Evolutionary conservation across 2,797 vertebrate genomes (phyloP).

Genomic region (Hippopotamyrus pictus): DNA sequence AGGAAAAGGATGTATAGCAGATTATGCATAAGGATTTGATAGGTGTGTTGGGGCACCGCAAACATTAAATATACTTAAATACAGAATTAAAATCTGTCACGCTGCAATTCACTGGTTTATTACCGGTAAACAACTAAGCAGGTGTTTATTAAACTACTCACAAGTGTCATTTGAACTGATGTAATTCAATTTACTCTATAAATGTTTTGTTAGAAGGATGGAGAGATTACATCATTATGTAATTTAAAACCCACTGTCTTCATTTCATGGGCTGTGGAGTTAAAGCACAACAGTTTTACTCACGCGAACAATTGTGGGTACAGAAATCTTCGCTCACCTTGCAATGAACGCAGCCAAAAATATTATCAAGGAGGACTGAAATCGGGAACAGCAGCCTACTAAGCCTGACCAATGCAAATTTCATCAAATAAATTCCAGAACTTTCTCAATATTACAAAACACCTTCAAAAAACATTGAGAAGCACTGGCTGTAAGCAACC

Average conservation of each 20-base stretch:
- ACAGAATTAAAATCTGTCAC: background rate
- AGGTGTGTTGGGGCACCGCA: background rate
- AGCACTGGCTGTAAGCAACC: background rate
- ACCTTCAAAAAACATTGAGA: background rate
- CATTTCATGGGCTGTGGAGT: background rate
- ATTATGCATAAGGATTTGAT: background rate
- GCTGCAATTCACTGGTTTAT: constrained; percentile 13
- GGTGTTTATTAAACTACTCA: background rate
- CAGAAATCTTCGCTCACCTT: background rate
- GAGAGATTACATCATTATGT: constrained; percentile 8
- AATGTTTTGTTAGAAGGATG: background rate
- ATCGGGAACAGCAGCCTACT: background rate
- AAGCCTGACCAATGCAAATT: background rate
- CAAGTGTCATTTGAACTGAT: background rate
- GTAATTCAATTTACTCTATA: background rate
- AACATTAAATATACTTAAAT: background rate
- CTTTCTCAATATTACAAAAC: background rate
- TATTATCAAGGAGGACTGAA: background rate
- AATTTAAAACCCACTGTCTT: background rate
- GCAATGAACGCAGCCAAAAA: background rate
- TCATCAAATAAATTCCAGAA: background rate
- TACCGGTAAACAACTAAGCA: background rate
- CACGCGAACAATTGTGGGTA: background rate
- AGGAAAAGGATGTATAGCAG: background rate
- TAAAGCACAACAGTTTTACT: background rate